phyloP scores from a whole-genome alignment of 2,888 invertebrate species.

The Cetonia aurata region DNA sequence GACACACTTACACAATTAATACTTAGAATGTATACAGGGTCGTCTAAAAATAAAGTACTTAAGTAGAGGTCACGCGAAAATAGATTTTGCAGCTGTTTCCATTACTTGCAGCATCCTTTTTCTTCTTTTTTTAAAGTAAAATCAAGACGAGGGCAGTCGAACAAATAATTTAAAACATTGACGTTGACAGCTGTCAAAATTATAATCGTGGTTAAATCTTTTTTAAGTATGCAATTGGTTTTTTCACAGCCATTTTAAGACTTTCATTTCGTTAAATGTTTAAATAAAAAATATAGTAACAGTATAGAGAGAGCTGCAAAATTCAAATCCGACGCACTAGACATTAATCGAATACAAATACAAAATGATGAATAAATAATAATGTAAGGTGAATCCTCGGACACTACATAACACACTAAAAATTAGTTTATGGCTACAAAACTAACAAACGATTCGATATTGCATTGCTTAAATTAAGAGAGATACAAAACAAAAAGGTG shows the following conservation, averaged over 20 bases:
- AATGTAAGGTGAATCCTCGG: conserved; percentile 24
- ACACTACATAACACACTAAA: conserved; percentile 30
- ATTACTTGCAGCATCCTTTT: background rate
- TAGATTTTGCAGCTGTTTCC: conserved; percentile 20
- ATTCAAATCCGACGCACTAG: background rate
- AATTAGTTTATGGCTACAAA: background rate
- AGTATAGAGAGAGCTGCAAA: background rate
- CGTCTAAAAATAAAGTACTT: conserved; percentile 15
- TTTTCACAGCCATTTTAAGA: too few species aligned
- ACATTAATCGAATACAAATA: conserved; percentile 4
- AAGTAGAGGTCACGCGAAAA: background rate
- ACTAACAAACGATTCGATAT: conserved; percentile 29
- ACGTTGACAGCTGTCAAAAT: too few species aligned
- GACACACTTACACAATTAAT: conserved; percentile 27
- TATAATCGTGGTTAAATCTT: too few species aligned
- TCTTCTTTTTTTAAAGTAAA: too few species aligned
- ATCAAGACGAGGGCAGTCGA: too few species aligned
- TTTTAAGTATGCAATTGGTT: too few species aligned
- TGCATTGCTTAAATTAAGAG: conserved; percentile 34
- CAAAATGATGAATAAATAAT: conserved; percentile 27
- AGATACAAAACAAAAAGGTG: conserved; percentile 13
- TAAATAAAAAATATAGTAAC: background rate
- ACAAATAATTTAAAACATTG: too few species aligned
- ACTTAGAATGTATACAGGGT: conserved; percentile 33
- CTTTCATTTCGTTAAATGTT: background rate